Base-by-base conservation (phyloP, 2,797 vertebrate species). In the Cuculus canorus region DNA sequence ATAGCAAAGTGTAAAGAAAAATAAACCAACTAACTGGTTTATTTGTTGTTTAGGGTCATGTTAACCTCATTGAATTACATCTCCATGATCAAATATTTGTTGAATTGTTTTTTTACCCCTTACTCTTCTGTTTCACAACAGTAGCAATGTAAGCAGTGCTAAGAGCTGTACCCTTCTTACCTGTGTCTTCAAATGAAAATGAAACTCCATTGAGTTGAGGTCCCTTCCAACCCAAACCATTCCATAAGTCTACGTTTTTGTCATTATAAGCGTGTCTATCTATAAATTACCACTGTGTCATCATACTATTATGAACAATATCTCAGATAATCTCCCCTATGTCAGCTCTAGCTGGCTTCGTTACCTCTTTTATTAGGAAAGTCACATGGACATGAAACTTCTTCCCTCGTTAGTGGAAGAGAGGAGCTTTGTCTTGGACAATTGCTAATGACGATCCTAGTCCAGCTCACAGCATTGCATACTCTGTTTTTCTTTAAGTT, bases 61-160 rank as follows among this genome's bases (percentile, higher is more conserved):
- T 92, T 95, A 97, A 97, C 93, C 85, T 92, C 56, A 78, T 0
- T 69, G 82, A 93, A 77, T 92, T 86, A 64, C 69, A 76, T 89
- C 76, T 92, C 33, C 65, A 37, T 66, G 57, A 92, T 27, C 70
- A 97, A 97, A 97, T 97, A 97, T 97, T 97, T 97, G 88, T 81
- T 82, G 68, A 92, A 59, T 83, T 47, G 18, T 24, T 61, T 65
- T 32, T 47, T 33, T 66, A 37, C 18, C 6, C 13, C 43, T 22
- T 7, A 47, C 61, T 75, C 24, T 86, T 84, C 48, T 93, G 18
- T 96, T 97, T 95, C 66, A 76, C 86, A 97, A 93, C n/a, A 87
- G 50, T 53, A 57, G 54, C 90, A 80, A 43, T 75, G 66, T 83
- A 69, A 93, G 64, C 86, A 70, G 54, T 91, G 60, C 16, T n/a